A percentile compares a stretch with the other conserved stretches of the same genome.
These are phyloP conservation scores for Drosophila cracens DNA, from an alignment of 2,888 invertebrate species.

Conservation along the genomic window DNA sequence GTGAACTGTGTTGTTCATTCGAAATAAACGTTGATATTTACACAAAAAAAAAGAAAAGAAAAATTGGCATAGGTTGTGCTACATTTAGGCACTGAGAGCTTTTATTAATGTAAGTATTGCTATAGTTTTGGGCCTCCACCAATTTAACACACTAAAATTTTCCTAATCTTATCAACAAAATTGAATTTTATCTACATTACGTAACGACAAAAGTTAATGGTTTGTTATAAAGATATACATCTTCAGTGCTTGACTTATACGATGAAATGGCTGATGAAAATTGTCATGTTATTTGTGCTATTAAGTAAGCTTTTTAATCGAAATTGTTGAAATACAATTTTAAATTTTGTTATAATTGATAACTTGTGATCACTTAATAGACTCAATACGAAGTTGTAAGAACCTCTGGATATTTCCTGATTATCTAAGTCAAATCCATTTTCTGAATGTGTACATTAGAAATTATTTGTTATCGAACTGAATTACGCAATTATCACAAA, in stretches of 20 bases:
- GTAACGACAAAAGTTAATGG: neutral
- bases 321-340: neutral
- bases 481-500: neutral
- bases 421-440: neutral
- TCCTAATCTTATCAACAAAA: neutral
- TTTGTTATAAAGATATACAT: neutral
- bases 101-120: neutral
- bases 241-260: neutral
- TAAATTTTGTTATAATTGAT: neutral
- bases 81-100: neutral
- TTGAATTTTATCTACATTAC: neutral
- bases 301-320: neutral
- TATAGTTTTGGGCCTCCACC: neutral
- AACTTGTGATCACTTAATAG: rapidly evolving
- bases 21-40: slow-evolving; percentile 6
- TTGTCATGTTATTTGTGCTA: neutral
- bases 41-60: neutral
- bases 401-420: neutral
- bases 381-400: no score
- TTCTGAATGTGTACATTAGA: neutral
- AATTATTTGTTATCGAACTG: neutral
- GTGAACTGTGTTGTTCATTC: neutral
- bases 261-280: slow-evolving; percentile 7
- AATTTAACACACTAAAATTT: neutral
- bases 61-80: slow-evolving; percentile 18